Conservation (phyloP, 1,140 invertebrate genomes). For the Drosophila arizonae region DNA sequence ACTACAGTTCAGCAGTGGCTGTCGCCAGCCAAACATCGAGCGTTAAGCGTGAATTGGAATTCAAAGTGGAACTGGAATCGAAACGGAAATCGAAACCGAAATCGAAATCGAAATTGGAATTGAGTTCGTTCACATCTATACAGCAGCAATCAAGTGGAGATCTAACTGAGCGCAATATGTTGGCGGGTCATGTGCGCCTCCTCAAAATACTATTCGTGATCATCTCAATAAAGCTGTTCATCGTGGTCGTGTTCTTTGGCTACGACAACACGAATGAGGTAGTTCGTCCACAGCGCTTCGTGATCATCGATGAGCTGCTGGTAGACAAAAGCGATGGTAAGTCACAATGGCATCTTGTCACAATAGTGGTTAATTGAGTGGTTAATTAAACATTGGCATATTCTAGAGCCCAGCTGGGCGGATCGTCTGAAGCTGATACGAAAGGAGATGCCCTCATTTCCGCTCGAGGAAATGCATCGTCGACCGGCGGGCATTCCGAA, state of each 20-base stretch:
- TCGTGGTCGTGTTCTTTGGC: conserved; percentile 40
- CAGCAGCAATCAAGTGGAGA: neutral
- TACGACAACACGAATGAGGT: conserved; percentile 14
- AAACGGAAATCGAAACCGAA: too few relatives aligned
- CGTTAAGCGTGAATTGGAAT: neutral
- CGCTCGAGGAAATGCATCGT: conserved; percentile 45
- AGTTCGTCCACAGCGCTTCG: neutral
- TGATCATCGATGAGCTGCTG: conserved; percentile 36
- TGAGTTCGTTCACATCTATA: neutral
- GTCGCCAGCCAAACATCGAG: conserved; percentile 17
- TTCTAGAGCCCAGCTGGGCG: conserved; percentile 43
- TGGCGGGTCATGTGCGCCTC: conserved; percentile 41
- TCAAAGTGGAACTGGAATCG: too few relatives aligned
- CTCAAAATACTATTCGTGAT: conserved; percentile 50
- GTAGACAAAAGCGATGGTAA: conserved; percentile 50
- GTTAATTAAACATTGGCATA: neutral
- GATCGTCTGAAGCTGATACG: conserved; percentile 48
- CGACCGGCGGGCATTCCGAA: neutral
- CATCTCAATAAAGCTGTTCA: conserved; percentile 49
- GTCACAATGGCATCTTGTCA: neutral
- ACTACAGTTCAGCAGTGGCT: conserved; percentile 7
- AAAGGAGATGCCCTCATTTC: conserved; percentile 62
- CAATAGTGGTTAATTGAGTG: neutral
- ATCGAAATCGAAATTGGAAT: too few relatives aligned
- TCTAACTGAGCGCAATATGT: conserved; percentile 31